Evolutionary conservation across 2,888 invertebrate species (phyloP), one percentile per base, ranked within the genome.

Genomic region (Nemoura dubitans): DNA sequence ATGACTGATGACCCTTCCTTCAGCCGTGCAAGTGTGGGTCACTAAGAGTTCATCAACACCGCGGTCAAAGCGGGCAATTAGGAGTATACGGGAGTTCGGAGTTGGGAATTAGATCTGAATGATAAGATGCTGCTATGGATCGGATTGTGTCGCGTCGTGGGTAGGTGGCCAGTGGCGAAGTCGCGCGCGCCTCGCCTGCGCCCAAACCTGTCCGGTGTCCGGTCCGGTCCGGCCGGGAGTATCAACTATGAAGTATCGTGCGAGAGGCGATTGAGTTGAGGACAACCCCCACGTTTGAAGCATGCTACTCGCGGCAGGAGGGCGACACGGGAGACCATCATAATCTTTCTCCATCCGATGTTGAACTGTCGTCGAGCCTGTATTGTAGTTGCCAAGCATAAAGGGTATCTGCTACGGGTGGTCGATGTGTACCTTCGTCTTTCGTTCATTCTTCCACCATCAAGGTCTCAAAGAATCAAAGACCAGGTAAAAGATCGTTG

Each of bases 401-500:
- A 42, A 27, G 83, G 59, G 26, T n/a, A 30, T 21, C 76, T 82
- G 76, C 85, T 29, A 83, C 85, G 87, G 87, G 87, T 87, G 87
- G 87, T 86, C 87, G 83, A 29, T 36, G 86, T 86, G 82, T 85
- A 87, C 87, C 81, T 87, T 80, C 86, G 14, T 59, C 59, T 3
- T 59, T 59, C 59, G 59, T 59, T 59, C 59, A 59, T 59, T 59
- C 59, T 59, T 29, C 78, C 78, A 83, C 25, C 83, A 81, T 83
- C 59, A 84, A 76, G 84, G 84, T 59, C 84, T 84, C 84, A 78
- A 78, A 78, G 78, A 78, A 78, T 42, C 83, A 42, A 83, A 30
- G 87, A 82, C 82, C 87, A 87, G 87, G 87, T 87, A 87, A 87
- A 84, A 83, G 30, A 84, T 86, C 85, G 85, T 87, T 87, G 85